These are phyloP conservation scores for Apodemus speciosus DNA, from an alignment of 2,113 vertebrate species.

Conservation along the genomic window DNA sequence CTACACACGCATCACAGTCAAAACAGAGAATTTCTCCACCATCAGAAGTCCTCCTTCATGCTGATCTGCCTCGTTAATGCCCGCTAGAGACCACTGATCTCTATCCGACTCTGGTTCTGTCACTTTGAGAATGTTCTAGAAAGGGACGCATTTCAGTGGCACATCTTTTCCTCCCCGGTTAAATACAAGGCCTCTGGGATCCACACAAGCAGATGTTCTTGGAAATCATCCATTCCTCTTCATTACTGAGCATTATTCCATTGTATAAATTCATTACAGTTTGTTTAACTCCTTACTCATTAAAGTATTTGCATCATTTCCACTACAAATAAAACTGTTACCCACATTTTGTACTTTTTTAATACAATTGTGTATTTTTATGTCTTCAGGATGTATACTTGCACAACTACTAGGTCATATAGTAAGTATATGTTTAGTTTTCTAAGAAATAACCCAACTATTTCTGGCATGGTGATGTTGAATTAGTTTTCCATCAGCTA, in stretches of 20 bases:
- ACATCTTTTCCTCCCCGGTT: neutral
- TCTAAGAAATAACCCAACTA: neutral
- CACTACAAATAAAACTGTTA: neutral
- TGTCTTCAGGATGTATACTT: neutral
- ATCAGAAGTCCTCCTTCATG: neutral
- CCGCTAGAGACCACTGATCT: neutral
- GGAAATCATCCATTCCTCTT: neutral
- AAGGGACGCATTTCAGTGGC: neutral
- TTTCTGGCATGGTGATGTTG: neutral
- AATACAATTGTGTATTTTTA: neutral
- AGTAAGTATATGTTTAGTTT: neutral
- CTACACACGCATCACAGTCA: neutral
- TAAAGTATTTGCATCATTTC: neutral
- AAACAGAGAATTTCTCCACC: neutral
- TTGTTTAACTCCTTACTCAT: neutral
- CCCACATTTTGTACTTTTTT: neutral
- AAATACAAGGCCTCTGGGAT: neutral
- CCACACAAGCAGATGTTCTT: neutral
- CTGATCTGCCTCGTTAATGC: neutral
- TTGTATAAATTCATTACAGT: neutral
- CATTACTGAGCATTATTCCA: neutral
- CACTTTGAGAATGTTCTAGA: neutral
- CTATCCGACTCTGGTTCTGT: neutral
- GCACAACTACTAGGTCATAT: neutral
- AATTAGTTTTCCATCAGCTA: neutral